These are phyloP conservation scores for Chromobotia macracanthus DNA, from an alignment of 2,797 vertebrate genomes.

Conservation along the genomic window DNA sequence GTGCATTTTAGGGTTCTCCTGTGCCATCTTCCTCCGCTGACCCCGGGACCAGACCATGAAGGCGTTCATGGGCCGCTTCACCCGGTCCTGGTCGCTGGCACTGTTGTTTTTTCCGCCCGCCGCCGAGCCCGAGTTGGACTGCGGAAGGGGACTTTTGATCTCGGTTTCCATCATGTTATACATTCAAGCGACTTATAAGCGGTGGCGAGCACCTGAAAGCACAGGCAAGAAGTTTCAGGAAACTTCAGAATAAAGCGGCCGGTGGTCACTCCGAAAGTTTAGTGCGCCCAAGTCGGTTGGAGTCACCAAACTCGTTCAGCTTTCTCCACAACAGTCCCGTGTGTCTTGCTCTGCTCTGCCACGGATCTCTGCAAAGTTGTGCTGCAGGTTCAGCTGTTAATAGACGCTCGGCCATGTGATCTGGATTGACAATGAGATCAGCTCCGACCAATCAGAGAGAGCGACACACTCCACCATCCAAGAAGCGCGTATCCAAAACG, in stretches of 20 bases:
- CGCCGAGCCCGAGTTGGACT: slow-evolving; percentile 78
- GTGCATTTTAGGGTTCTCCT: slow-evolving; percentile 99
- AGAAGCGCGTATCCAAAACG: slow-evolving; percentile 7
- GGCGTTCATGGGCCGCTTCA: slow-evolving; percentile 98
- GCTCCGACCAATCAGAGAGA: slow-evolving; percentile 84
- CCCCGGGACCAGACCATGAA: slow-evolving; percentile 99
- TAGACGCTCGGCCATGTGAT: slow-evolving; percentile 79
- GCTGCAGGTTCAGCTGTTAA: slow-evolving; percentile 76
- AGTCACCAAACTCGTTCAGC: slow-evolving; percentile 55
- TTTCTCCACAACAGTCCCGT: slow-evolving; percentile 62
- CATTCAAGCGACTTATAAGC: slow-evolving; percentile 77
- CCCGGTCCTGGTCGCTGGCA: slow-evolving; percentile 89
- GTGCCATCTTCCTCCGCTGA: slow-evolving; percentile 96
- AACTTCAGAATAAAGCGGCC: slow-evolving; percentile 52
- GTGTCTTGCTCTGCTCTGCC: slow-evolving; percentile 69
- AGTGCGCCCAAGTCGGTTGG: slow-evolving; percentile 59
- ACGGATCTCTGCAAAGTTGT: slow-evolving; percentile 79
- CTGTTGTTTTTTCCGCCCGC: slow-evolving; percentile 76
- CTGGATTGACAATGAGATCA: slow-evolving; percentile 86
- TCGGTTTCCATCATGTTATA: slow-evolving; percentile 97
- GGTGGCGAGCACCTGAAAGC: slow-evolving; percentile 65
- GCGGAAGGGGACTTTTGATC: slow-evolving; percentile 88
- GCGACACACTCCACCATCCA: slow-evolving; percentile 62
- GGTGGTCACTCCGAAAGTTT: slow-evolving; percentile 56
- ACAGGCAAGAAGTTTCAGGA: slow-evolving; percentile 18